phyloP scores from a whole-genome alignment of 2,888 invertebrate genomes.

The Thymelicus sylvestris region DNA sequence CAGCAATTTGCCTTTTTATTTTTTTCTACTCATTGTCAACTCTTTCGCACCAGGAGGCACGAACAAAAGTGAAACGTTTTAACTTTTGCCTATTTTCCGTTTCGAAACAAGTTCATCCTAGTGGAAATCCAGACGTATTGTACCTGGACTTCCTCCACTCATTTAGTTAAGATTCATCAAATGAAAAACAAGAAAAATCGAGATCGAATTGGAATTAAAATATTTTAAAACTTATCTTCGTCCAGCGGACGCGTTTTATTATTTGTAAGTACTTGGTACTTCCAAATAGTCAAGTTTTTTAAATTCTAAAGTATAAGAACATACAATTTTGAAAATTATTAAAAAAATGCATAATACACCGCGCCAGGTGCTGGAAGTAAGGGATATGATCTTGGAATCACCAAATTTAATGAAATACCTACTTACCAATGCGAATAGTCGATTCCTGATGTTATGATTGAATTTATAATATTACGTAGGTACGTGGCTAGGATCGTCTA shows the following conservation, averaged over 20 bases:
- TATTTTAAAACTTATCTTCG: slow-evolving; percentile 12
- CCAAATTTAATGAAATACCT: not conserved
- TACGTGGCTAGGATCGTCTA: too few species aligned
- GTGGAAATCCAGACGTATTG: slow-evolving; percentile 29
- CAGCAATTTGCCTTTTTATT: slow-evolving; percentile 26
- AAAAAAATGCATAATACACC: slow-evolving; percentile 47
- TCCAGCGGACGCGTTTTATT: not conserved
- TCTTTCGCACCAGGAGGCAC: slow-evolving; percentile 18
- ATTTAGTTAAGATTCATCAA: slow-evolving; percentile 20
- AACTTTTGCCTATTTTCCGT: slow-evolving; percentile 28
- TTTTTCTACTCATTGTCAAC: slow-evolving; percentile 16
- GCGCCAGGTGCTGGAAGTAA: slow-evolving; percentile 11
- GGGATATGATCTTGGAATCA: slow-evolving; percentile 27
- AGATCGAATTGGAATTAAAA: slow-evolving; percentile 1
- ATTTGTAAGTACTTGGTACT: slow-evolving; percentile 27
- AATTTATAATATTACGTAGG: too few species aligned
- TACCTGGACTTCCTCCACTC: slow-evolving; percentile 22
- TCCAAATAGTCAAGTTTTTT: not conserved
- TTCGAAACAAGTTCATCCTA: slow-evolving; percentile 23
- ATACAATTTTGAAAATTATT: slow-evolving; percentile 36
- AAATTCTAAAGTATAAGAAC: not conserved
- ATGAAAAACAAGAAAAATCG: slow-evolving; percentile 16
- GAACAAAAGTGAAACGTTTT: slow-evolving; percentile 19
- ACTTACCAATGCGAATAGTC: too few species aligned
- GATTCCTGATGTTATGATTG: too few species aligned